These are phyloP conservation scores for Geopemphigus sp. DNA, from an alignment of 1,140 invertebrate species.

Conservation along the genomic window DNA sequence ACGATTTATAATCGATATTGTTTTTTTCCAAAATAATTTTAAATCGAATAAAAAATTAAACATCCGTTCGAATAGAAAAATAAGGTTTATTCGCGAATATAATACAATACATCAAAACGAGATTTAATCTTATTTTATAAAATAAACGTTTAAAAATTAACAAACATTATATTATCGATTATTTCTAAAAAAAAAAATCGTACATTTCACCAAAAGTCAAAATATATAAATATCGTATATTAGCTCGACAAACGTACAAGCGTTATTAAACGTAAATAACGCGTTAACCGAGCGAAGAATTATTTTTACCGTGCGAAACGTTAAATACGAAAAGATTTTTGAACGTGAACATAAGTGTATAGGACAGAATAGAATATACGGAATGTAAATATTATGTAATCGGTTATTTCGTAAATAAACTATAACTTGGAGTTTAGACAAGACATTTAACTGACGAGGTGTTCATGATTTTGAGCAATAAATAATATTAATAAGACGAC, in stretches of 20 bases:
- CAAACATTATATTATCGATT: neutral
- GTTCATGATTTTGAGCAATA: constrained; percentile 29
- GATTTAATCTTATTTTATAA: constrained; percentile 1
- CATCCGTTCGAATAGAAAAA: neutral
- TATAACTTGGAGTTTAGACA: too few relatives aligned
- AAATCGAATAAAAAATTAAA: neutral
- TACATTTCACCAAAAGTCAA: constrained; percentile 15
- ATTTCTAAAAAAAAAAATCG: neutral
- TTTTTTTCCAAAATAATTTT: too few relatives aligned
- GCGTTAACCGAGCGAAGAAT: neutral
- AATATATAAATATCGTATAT: neutral
- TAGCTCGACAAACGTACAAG: constrained; percentile 4
- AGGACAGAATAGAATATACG: neutral
- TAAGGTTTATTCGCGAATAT: constrained; percentile 24
- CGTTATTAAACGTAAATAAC: neutral
- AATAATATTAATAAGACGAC: constrained; percentile 31
- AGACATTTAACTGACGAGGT: neutral
- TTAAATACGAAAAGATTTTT: neutral
- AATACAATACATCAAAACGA: neutral
- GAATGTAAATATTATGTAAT: neutral
- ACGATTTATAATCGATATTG: too few relatives aligned
- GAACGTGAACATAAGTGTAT: neutral
- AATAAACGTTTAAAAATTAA: neutral
- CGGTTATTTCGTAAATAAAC: neutral
- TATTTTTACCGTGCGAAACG: neutral